Evolutionary conservation across 1,140 invertebrate genomes (phyloP).

Genomic region (Anthonomus grandis): DNA sequence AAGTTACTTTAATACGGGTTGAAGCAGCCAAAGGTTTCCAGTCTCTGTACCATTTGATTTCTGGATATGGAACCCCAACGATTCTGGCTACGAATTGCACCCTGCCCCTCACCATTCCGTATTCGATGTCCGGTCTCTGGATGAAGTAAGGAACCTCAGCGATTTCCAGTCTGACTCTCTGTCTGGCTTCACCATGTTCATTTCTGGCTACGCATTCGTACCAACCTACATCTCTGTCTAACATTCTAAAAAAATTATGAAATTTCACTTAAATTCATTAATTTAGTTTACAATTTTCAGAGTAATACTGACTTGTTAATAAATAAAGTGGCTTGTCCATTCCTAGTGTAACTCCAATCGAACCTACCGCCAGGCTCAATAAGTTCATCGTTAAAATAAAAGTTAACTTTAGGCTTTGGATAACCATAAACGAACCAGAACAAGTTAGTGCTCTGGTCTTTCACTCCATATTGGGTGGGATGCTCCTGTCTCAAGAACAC

Average conservation of each 20-base stretch:
- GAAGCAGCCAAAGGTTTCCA: conserved; percentile 85
- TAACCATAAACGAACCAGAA: conserved; percentile 93
- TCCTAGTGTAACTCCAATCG: conserved; percentile 81
- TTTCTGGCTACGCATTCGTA: conserved; percentile 93
- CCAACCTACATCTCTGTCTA: conserved; percentile 85
- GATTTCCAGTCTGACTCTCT: conserved; percentile 78
- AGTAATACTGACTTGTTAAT: conserved; percentile 67
- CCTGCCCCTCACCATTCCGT: conserved; percentile 68
- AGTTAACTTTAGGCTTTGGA: conserved; percentile 85
- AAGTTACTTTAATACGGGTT: conserved; percentile 69
- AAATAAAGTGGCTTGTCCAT: conserved; percentile 83
- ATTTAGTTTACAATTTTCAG: background rate
- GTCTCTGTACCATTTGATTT: conserved; percentile 97
- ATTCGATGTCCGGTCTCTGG: conserved; percentile 76
- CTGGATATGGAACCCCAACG: conserved; percentile 86
- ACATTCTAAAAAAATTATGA: conserved; percentile 59
- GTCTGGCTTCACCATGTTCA: conserved; percentile 84
- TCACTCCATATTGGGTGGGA: conserved; percentile 83
- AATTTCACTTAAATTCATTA: background rate
- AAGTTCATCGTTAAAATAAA: conserved; percentile 79
- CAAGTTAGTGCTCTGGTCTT: conserved; percentile 80
- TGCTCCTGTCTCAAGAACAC: conserved; percentile 80
- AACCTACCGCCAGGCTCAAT: conserved; percentile 80
- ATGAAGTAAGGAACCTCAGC: conserved; percentile 92
- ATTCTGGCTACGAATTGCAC: conserved; percentile 81